phyloP scores from a whole-genome alignment of 2,888 invertebrate genomes.

The Plagodis pulveraria region DNA sequence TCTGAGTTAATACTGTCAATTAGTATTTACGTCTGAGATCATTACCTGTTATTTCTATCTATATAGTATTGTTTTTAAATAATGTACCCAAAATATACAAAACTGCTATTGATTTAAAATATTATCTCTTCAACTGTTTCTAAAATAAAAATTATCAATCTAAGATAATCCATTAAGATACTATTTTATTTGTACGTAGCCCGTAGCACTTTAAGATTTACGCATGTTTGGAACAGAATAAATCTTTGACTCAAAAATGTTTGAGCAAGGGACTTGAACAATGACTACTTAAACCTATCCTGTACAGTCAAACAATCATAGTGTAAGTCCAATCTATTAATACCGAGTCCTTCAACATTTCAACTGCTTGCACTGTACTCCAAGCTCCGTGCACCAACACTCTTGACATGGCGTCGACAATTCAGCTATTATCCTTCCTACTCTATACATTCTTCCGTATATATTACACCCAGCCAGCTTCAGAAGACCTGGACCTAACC shows the following conservation, averaged over 20 bases:
- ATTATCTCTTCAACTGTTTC: too few relatives aligned
- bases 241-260: too few relatives aligned
- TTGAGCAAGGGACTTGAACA: not conserved
- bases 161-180: too few relatives aligned
- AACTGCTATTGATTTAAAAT: not conserved
- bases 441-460: constrained; percentile 94
- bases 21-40: constrained; percentile 62
- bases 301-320: constrained; percentile 3
- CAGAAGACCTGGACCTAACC: constrained; percentile 83
- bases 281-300: constrained; percentile 3
- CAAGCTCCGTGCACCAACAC: constrained; percentile 94
- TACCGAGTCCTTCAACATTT: constrained; percentile 70
- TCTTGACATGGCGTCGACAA: constrained; percentile 92
- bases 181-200: too few relatives aligned
- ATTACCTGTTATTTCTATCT: constrained; percentile 52
- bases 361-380: constrained; percentile 91
- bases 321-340: constrained; percentile 1
- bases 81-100: constrained; percentile 26
- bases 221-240: too few relatives aligned
- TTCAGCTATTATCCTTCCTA: constrained; percentile 92
- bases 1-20: constrained; percentile 31
- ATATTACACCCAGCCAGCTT: constrained; percentile 95
- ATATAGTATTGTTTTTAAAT: constrained; percentile 12
- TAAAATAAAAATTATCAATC: too few relatives aligned
- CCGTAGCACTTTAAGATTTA: too few relatives aligned